Percentiles rank a stretch among this genome's conserved stretches.
These are phyloP conservation scores for Drosophila azteca DNA, from an alignment of 1,140 invertebrate genomes.

Conservation along the genomic window DNA sequence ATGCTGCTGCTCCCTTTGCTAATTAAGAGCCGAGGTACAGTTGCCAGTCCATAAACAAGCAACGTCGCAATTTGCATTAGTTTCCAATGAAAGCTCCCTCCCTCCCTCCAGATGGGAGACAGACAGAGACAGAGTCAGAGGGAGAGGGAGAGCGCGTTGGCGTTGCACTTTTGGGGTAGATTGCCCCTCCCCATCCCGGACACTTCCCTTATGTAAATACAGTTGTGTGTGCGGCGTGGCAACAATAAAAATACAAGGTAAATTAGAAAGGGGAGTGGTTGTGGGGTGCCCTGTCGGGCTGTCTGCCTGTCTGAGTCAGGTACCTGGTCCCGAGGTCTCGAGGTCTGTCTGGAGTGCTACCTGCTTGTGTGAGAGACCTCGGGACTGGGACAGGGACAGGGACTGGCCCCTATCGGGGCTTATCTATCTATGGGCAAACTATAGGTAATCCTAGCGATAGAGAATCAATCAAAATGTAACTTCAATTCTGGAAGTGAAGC, in stretches of 20 bases:
- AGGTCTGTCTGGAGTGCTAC: not conserved
- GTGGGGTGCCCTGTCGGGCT: no score
- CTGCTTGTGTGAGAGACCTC: constrained; percentile 35
- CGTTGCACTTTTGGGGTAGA: constrained; percentile 59
- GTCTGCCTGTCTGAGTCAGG: constrained; percentile 8
- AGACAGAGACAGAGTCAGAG: no score
- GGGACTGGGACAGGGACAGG: constrained; percentile 24
- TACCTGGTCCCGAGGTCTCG: constrained; percentile 1
- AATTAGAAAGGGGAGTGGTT: constrained; percentile 29
- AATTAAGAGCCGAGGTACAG: constrained; percentile 54
- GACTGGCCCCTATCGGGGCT: constrained; percentile 3
- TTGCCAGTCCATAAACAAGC: constrained; percentile 67
- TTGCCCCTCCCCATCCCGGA: constrained; percentile 14
- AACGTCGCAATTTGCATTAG: constrained; percentile 72
- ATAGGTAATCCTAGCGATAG: constrained; percentile 35
- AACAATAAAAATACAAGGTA: constrained; percentile 2
- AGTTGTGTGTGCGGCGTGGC: constrained; percentile 15
- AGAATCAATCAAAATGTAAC: constrained; percentile 35
- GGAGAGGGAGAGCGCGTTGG: not conserved
- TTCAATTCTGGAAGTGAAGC: not conserved
- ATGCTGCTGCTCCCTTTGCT: constrained; percentile 1
- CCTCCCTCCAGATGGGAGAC: constrained; percentile 6
- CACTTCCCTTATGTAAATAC: not conserved
- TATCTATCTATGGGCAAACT: constrained; percentile 6
- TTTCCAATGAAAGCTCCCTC: constrained; percentile 28